Percentiles rank a stretch among this genome's conserved stretches.
Conservation (phyloP, 1,140 invertebrate species). For the Cryptotermes secundus region DNA sequence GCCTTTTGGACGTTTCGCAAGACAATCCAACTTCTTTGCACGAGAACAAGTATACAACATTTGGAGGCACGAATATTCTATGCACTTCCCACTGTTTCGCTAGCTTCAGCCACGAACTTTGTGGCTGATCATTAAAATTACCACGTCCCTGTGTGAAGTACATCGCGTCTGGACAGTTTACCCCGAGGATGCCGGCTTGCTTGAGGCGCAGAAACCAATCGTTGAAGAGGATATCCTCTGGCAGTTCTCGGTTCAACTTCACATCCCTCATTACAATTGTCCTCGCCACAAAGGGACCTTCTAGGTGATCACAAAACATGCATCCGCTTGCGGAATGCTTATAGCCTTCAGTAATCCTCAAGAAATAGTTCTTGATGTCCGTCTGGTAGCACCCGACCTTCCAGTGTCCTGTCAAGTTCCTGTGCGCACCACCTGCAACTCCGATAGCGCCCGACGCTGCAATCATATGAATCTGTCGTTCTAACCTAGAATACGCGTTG, state of each 20-base stretch:
- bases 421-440: slow-evolving; percentile 40
- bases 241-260: slow-evolving; percentile 37
- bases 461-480: slow-evolving; percentile 42
- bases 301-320: slow-evolving; percentile 44
- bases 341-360: slow-evolving; percentile 43
- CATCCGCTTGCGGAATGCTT: slow-evolving; percentile 43
- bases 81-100: slow-evolving; percentile 39
- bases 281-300: slow-evolving; percentile 42
- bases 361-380: slow-evolving; percentile 40
- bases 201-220: slow-evolving; percentile 44
- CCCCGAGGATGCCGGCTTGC: slow-evolving; percentile 29
- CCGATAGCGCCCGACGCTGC: slow-evolving; percentile 34
- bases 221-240: slow-evolving; percentile 38
- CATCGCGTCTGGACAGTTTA: slow-evolving; percentile 44
- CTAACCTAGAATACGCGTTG: slow-evolving; percentile 39
- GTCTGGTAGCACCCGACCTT: slow-evolving; percentile 43
- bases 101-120: slow-evolving; percentile 35
- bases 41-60: slow-evolving; percentile 36
- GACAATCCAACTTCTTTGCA: slow-evolving; percentile 37
- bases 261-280: slow-evolving; percentile 36
- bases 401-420: slow-evolving; percentile 43
- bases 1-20: slow-evolving; percentile 31
- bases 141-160: slow-evolving; percentile 38
- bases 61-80: slow-evolving; percentile 34
- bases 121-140: background rate